Evolutionary conservation across 1,140 invertebrate species (phyloP), one percentile per base, ranked within the genome.

Genomic region (Drosophila rhopaloa): DNA sequence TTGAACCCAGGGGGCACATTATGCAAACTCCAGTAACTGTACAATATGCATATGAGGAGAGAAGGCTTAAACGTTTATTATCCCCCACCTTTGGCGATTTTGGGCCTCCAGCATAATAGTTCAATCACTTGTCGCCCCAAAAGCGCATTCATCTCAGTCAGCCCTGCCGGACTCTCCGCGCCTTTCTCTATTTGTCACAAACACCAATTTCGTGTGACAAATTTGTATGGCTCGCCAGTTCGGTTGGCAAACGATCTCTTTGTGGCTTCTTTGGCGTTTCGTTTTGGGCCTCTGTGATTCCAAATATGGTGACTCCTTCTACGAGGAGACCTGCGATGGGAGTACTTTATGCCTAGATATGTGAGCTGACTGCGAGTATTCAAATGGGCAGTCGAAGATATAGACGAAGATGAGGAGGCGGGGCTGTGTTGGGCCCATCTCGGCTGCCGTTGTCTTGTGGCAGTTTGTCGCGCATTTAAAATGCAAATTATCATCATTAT

Each of bases 401-500:
- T 19, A 19, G 44, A 7, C 19, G 7, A 48, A n/a, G 29, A 46
- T 9, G 16, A 46, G 16, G 47, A 38, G 14, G 51, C 19, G 35
- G 55, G 9, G 35, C 14, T 4, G 24, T 24, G 24, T 40, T 59
- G n/a, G 24, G 40, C 60, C 29, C 5, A 32, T 7, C 8, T 32
- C 29, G 6, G 29, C 46, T 48, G 46, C 47, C 47, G 47, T 63
- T 67, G 58, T 60, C 72, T 68, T 83, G 57, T 74, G 77, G 78
- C 83, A 81, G 67, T 71, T 82, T 86, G 82, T 88, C 63, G 84
- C 81, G 85, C 84, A 89, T 89, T 89, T 90, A 90, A 89, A 89
- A 89, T 89, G 85, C 84, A 89, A 89, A 88, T 88, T 84, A 88
- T 88, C 84, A 80, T 88, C 83, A 88, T 88, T 83, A 88, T 89